Conservation (phyloP, 2,888 invertebrate species). For the Tortrix viridana region DNA sequence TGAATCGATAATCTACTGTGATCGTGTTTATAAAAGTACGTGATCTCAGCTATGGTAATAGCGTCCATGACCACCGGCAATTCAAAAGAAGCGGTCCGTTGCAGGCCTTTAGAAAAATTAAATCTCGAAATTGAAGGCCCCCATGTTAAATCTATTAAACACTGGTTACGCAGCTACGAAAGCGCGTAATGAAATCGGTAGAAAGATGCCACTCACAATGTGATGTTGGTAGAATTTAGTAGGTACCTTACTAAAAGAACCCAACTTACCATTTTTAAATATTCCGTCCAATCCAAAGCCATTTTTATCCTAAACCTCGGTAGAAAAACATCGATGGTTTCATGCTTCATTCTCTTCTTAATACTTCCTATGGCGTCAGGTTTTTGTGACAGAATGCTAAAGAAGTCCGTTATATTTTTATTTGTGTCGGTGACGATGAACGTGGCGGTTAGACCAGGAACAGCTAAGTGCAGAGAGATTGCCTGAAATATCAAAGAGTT, state of each 20-base stretch:
- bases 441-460: slow-evolving; percentile 45
- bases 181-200: too few relatives aligned
- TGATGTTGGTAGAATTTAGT: background rate
- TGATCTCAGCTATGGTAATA: too few relatives aligned
- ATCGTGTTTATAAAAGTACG: too few relatives aligned
- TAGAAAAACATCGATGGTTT: slow-evolving; percentile 47
- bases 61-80: too few relatives aligned
- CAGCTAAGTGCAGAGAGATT: slow-evolving; percentile 43
- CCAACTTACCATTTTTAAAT: slow-evolving; percentile 53
- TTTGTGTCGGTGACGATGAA: slow-evolving; percentile 49
- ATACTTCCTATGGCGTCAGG: slow-evolving; percentile 45
- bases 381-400: slow-evolving; percentile 45
- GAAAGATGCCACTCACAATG: too few relatives aligned
- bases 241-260: background rate
- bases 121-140: too few relatives aligned
- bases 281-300: slow-evolving; percentile 54
- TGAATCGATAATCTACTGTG: too few relatives aligned
- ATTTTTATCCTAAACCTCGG: slow-evolving; percentile 64
- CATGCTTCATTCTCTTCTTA: slow-evolving; percentile 40
- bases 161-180: too few relatives aligned
- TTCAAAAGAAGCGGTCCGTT: too few relatives aligned
- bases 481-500: slow-evolving; percentile 43
- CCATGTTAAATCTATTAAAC: too few relatives aligned
- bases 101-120: too few relatives aligned
- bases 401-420: slow-evolving; percentile 43